Conservation (phyloP, 2,797 vertebrate genomes). For the Pangasius macronema region DNA sequence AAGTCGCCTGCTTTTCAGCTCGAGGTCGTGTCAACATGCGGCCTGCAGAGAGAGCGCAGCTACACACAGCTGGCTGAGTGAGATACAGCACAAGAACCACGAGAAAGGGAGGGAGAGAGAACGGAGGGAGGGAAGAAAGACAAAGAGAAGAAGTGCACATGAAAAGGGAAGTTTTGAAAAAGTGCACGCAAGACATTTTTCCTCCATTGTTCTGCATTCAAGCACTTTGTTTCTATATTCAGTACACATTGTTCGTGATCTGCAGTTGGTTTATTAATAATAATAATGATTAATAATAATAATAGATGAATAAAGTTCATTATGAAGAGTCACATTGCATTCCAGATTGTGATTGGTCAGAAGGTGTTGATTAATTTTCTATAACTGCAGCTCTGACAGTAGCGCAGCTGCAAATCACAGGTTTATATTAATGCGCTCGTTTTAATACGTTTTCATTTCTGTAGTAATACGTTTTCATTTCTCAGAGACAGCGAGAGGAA, state of each 20-base stretch:
- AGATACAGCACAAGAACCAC: slow-evolving; percentile 42
- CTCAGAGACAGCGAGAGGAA: background rate
- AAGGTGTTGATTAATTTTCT: background rate
- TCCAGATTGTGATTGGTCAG: background rate
- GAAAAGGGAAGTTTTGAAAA: slow-evolving; percentile 15
- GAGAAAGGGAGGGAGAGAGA: slow-evolving; percentile 20
- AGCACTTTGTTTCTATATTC: background rate
- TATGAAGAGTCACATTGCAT: background rate
- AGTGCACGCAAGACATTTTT: slow-evolving; percentile 8
- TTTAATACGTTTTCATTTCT: background rate
- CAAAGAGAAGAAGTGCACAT: slow-evolving; percentile 41
- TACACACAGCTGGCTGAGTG: slow-evolving; percentile 51
- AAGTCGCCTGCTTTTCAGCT: slow-evolving; percentile 52
- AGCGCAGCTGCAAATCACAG: background rate
- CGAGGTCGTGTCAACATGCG: slow-evolving; percentile 52
- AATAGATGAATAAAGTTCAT: background rate
- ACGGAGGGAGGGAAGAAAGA: slow-evolving; percentile 33
- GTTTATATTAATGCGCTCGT: background rate
- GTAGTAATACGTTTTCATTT: background rate
- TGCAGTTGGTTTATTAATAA: background rate
- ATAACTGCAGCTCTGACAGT: background rate
- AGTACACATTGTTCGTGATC: background rate
- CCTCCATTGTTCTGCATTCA: slow-evolving; percentile 27
- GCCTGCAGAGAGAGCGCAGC: slow-evolving; percentile 37
- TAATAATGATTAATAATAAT: background rate